phyloP scores from a whole-genome alignment of 2,888 invertebrate species.

The Bruchidius siliquastri region DNA sequence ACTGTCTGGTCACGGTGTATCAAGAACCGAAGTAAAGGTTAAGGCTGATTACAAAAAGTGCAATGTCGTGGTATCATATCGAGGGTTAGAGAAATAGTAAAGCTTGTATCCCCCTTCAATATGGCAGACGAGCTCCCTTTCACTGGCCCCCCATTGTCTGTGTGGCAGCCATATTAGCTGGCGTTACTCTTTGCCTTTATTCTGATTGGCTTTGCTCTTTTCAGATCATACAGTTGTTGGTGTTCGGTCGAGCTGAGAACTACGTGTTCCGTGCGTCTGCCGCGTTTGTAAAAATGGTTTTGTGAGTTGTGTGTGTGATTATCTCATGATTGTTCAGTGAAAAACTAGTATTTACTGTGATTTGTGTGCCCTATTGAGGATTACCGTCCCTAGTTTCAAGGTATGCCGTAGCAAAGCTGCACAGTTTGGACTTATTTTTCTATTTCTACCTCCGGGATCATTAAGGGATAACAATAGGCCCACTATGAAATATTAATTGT shows the following conservation, averaged over 20 bases:
- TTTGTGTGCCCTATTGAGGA: conserved; percentile 14
- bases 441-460: conserved; percentile 33
- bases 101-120: conserved; percentile 31
- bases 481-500: conserved; percentile 54
- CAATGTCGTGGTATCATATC: conserved; percentile 35
- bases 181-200: conserved; percentile 47
- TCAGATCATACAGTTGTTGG: conserved; percentile 43
- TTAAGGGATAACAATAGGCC: conserved; percentile 40
- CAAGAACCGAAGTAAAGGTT: not conserved
- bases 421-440: conserved; percentile 19
- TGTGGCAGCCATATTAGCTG: conserved; percentile 51
- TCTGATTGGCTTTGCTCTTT: conserved; percentile 50
- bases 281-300: conserved; percentile 29
- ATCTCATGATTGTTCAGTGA: not conserved
- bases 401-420: conserved; percentile 17
- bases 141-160: conserved; percentile 48
- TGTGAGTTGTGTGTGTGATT: conserved; percentile 8
- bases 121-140: conserved; percentile 44
- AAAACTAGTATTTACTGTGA: not conserved
- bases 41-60: conserved; percentile 18
- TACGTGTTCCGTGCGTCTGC: conserved; percentile 32
- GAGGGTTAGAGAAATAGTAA: conserved; percentile 39
- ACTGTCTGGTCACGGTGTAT: not conserved
- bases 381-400: conserved; percentile 17
- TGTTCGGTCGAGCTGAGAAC: conserved; percentile 33